Evolutionary conservation across 2,797 vertebrate species (phyloP).

Genomic region (Syncerus caffer): DNA sequence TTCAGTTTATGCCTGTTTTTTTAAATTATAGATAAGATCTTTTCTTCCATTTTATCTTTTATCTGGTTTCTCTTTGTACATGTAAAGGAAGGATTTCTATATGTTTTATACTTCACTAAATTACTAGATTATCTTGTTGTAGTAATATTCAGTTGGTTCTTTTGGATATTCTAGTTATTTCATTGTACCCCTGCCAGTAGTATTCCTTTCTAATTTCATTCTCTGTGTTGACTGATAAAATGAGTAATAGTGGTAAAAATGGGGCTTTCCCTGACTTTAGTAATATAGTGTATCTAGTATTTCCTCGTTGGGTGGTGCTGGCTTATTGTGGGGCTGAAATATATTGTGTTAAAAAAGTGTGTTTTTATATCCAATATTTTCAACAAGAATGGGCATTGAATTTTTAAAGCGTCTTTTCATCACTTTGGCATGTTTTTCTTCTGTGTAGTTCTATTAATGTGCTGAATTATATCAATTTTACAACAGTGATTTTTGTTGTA

Average conservation of each 20-base stretch:
- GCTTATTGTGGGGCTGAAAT: background rate
- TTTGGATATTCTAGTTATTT: background rate
- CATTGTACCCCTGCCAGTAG: background rate
- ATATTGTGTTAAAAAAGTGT: background rate
- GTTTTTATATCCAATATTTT: background rate
- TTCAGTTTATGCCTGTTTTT: background rate
- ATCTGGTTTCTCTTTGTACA: background rate
- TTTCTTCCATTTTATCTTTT: background rate
- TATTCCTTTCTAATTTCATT: slow-evolving; percentile 3
- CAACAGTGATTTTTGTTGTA: background rate
- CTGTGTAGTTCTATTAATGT: background rate
- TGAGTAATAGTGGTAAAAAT: background rate
- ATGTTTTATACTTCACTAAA: background rate
- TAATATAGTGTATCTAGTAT: background rate
- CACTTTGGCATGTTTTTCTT: background rate
- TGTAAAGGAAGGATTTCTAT: background rate
- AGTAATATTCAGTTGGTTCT: background rate
- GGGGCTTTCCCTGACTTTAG: background rate
- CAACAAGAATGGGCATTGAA: background rate
- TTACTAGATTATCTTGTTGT: background rate
- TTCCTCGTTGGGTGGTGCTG: background rate
- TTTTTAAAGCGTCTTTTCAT: background rate
- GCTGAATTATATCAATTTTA: background rate
- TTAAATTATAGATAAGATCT: background rate
- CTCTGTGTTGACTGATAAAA: background rate